A percentile compares a stretch with the other conserved stretches of the same genome.
Conservation (phyloP, 2,113 vertebrate species). For the Coreoperca whiteheadi region DNA sequence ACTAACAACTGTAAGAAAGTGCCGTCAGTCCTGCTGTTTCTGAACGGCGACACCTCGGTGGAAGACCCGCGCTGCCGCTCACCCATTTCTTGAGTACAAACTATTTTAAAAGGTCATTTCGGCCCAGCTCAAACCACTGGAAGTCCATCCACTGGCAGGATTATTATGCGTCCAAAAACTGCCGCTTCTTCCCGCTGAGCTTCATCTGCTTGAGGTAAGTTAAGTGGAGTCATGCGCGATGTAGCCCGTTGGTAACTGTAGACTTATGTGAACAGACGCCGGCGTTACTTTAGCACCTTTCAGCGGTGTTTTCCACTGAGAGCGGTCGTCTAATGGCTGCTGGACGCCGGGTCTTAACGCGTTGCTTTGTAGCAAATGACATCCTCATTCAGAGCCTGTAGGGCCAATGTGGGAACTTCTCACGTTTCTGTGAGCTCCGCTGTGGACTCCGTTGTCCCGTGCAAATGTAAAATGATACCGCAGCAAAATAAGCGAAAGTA, state of each 20-base stretch:
- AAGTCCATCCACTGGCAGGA: slow-evolving; percentile 27
- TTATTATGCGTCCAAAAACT: slow-evolving; percentile 67
- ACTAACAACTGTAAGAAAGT: slow-evolving; percentile 78
- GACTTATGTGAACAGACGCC: not conserved
- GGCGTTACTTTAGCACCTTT: not conserved
- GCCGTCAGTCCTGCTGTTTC: slow-evolving; percentile 16
- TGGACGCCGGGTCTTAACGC: slow-evolving; percentile 47
- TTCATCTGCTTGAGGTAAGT: slow-evolving; percentile 73
- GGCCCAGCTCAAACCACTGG: not conserved
- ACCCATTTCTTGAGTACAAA: not conserved
- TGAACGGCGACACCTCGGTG: not conserved
- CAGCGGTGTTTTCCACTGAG: not conserved
- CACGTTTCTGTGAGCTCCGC: slow-evolving; percentile 58
- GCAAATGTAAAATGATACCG: slow-evolving; percentile 21
- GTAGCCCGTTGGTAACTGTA: not conserved
- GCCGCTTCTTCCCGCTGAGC: slow-evolving; percentile 55
- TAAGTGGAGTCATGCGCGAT: slow-evolving; percentile 52
- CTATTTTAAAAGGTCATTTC: not conserved
- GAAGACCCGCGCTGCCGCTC: not conserved
- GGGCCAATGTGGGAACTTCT: slow-evolving; percentile 54
- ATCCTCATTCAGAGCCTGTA: slow-evolving; percentile 40
- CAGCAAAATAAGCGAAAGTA: not conserved
- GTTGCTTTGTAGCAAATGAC: slow-evolving; percentile 71
- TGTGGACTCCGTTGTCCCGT: not conserved
- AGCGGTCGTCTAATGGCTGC: slow-evolving; percentile 46